These are phyloP conservation scores for Carapus acus DNA, from an alignment of 2,797 vertebrate species.

Conservation along the genomic window DNA sequence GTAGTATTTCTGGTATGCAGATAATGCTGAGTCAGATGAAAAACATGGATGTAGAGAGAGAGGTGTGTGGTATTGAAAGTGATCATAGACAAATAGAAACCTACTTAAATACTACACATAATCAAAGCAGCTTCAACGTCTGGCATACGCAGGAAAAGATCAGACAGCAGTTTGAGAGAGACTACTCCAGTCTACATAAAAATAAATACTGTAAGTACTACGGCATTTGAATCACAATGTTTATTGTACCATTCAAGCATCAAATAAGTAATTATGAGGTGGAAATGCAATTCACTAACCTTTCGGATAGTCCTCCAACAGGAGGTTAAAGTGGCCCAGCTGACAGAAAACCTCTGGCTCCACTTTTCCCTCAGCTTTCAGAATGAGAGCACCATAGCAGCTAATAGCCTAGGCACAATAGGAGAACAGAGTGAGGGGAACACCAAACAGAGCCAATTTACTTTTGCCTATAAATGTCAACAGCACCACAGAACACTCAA, in stretches of 20 bases:
- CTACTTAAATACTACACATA: slow-evolving; percentile 6
- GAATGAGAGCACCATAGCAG: slow-evolving; percentile 92
- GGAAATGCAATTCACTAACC: slow-evolving; percentile 74
- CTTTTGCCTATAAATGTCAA: not conserved
- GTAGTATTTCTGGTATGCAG: slow-evolving; percentile 99
- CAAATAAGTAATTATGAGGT: not conserved
- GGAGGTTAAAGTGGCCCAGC: slow-evolving; percentile 97
- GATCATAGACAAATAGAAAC: slow-evolving; percentile 6
- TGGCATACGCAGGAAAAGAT: no score
- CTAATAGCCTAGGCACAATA: slow-evolving; percentile 77
- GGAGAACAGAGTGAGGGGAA: not conserved
- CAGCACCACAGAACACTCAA: no score
- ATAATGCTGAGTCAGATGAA: slow-evolving; percentile 82
- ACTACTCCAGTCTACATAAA: no score
- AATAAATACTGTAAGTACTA: no score
- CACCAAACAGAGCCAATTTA: not conserved
- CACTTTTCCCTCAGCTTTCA: slow-evolving; percentile 97
- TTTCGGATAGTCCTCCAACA: slow-evolving; percentile 99
- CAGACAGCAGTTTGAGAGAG: no score
- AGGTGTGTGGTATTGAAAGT: slow-evolving; percentile 1
- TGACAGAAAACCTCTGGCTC: slow-evolving; percentile 97
- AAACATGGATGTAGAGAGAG: slow-evolving; percentile 47
- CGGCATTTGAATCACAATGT: no score
- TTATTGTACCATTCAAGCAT: not conserved
- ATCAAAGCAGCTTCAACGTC: slow-evolving; percentile 2